Evolutionary conservation across 2,113 vertebrate species (phyloP).

Genomic region (Pteruthius melanotis): DNA sequence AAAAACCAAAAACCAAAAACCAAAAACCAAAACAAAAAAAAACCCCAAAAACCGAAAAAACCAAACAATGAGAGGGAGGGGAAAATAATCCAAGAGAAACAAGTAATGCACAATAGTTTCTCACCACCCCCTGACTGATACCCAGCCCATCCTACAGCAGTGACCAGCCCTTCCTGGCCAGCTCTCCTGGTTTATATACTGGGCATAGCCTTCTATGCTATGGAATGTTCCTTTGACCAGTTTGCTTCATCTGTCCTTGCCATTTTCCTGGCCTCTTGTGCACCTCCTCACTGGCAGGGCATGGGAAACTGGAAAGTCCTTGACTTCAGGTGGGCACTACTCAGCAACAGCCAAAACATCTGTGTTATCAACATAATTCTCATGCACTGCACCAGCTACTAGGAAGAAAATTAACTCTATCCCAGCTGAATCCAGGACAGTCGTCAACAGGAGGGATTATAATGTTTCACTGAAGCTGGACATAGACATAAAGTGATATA

Average conservation of each 20-base stretch:
- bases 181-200: not conserved
- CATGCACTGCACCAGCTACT: not conserved
- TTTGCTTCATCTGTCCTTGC: not conserved
- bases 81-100: not conserved
- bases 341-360: not conserved
- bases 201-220: not conserved
- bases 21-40: too few relatives aligned
- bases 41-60: too few relatives aligned
- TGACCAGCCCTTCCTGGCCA: not conserved
- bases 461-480: not conserved
- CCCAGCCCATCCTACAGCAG: not conserved
- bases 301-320: not conserved
- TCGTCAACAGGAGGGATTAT: not conserved
- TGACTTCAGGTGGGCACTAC: not conserved
- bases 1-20: too few relatives aligned
- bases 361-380: not conserved
- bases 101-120: not conserved
- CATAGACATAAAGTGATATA: not conserved
- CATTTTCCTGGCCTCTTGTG: not conserved
- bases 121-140: fast-evolving
- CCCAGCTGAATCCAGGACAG: not conserved
- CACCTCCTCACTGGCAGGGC: not conserved
- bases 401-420: not conserved
- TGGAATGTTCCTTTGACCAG: not conserved
- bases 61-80: not conserved